These are phyloP conservation scores for Tamandua tetradactyla DNA, from an alignment of 2,797 vertebrate genomes.

Conservation along the genomic window DNA sequence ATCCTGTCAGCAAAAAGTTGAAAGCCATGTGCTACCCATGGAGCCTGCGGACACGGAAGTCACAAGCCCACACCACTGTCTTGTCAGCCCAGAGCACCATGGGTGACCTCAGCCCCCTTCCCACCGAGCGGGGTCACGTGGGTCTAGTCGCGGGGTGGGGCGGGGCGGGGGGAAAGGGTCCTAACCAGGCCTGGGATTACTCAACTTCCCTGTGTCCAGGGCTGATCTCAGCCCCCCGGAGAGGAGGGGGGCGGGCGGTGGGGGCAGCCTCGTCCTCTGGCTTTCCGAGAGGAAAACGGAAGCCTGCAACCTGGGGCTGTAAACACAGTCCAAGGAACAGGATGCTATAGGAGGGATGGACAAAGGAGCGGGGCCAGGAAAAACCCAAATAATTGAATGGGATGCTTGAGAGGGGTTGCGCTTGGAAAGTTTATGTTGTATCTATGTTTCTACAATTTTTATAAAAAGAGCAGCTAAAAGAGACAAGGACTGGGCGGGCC, in stretches of 20 bases:
- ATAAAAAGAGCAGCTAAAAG: no score
- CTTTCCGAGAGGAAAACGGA: background rate
- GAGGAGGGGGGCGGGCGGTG: fast-evolving
- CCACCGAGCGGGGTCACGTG: background rate
- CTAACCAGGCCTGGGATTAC: fast-evolving
- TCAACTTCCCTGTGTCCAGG: background rate
- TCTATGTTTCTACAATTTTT: no score
- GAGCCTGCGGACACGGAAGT: background rate
- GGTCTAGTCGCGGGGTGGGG: background rate
- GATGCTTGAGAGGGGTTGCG: no score
- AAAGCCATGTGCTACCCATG: background rate
- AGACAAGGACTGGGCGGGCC: no score
- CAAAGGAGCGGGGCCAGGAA: background rate
- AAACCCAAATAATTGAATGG: no score
- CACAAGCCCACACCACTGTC: background rate
- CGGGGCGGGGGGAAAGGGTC: background rate
- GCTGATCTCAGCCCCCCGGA: background rate
- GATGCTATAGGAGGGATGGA: background rate
- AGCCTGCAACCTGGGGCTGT: background rate
- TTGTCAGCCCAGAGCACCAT: background rate
- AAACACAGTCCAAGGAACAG: background rate
- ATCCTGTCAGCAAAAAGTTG: background rate
- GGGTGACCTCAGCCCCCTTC: background rate
- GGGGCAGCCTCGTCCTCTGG: background rate
- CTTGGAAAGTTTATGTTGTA: no score